phyloP scores from a whole-genome alignment of 2,888 invertebrate genomes.

The Synanthedon vespiformis region DNA sequence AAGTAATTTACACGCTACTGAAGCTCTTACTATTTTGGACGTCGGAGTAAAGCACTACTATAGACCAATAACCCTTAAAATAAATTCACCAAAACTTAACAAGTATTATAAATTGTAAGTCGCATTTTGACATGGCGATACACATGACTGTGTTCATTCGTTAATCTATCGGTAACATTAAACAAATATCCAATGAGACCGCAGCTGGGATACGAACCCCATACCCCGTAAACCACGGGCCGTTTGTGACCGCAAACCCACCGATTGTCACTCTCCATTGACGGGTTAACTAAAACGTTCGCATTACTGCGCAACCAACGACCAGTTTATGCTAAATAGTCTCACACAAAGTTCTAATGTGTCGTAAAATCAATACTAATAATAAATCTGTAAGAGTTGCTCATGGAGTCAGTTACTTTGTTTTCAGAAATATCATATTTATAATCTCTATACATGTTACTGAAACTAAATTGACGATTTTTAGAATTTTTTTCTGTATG shows the following conservation, averaged over 20 bases:
- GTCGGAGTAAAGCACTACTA: not conserved
- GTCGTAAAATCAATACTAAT: no score
- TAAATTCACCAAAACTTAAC: not conserved
- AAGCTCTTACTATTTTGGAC: no score
- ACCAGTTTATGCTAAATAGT: not conserved
- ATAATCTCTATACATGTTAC: no score
- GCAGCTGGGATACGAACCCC: not conserved
- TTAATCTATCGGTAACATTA: not conserved
- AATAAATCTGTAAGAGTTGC: no score
- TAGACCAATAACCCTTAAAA: not conserved
- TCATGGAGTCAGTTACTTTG: no score
- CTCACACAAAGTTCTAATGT: no score
- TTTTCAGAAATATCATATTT: no score
- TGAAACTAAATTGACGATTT: no score
- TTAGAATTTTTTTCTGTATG: no score
- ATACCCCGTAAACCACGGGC: not conserved
- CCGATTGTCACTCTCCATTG: slow-evolving; percentile 12
- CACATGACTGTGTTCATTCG: not conserved
- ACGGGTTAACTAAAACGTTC: slow-evolving; percentile 7
- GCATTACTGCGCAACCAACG: not conserved
- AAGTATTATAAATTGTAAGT: not conserved
- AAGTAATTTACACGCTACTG: no score
- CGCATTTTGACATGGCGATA: no score
- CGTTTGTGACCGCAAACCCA: slow-evolving; percentile 10
- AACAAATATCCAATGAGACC: not conserved